Evolutionary conservation across 2,113 vertebrate genomes (phyloP), one percentile per base, ranked within the genome.

Genomic region (Sylvilagus bachmani): DNA sequence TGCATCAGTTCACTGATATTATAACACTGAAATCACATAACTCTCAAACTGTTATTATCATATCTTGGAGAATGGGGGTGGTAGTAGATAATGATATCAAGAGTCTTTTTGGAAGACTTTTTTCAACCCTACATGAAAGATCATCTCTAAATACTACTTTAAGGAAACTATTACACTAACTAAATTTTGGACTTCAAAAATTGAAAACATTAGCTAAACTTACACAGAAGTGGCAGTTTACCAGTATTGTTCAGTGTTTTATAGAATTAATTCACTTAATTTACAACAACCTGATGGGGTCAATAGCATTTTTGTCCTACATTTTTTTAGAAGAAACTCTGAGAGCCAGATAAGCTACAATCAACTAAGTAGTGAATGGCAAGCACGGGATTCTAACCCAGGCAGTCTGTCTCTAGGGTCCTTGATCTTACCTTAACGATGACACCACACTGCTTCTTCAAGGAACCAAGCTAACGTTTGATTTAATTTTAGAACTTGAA

Each of bases 71-170:
- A 86, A 29, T 27, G 11, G 21, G 22, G 25, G 66, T 67, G 44
- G 51, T 33, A 61, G n/a, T 31, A 89, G 61, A 66, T 91, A 44
- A 87, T 90, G 58, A 83, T 22, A 71, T 70, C 5, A 29, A 91
- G 21, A 93, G 36, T 95, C n/a, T 82, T 95, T 75, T 16, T 38
- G 61, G 53, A 70, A 44, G n/a, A 93, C 22, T 70, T 93, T 92
- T 88, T 2, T 73, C n/a, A 95, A 80, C 17, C 6, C 25, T 38
- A 94, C 96, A 92, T n/a, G 12, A 96, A 66, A 90, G 61, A 49
- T 69, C 2, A 31, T 31, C 31, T 92, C 55, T 25, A 49, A 89
- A n/a, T 62, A 80, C 14, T 79, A 67, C 38, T 62, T 89, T 69
- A 86, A 86, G 16, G 3, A 17, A 55, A 44, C 14, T 51, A 10